These are phyloP conservation scores for Pheosia gnoma DNA, from an alignment of 2,888 invertebrate genomes.

Conservation along the genomic window DNA sequence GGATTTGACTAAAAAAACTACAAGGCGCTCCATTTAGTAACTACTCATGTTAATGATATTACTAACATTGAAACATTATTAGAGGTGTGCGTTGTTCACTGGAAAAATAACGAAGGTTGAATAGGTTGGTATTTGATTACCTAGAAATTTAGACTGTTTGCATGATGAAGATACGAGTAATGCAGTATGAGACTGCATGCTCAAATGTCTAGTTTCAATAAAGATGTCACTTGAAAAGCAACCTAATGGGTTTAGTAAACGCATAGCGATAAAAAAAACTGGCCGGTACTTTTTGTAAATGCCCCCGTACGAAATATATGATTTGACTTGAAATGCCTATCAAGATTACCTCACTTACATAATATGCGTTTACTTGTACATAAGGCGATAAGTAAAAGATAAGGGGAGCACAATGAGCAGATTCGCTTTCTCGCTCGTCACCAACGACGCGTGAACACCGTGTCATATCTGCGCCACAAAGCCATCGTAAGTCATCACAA, in stretches of 20 bases:
- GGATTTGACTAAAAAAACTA: no score
- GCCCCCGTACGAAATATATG: no score
- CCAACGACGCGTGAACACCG: conserved; percentile 50
- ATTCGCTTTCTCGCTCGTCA: conserved; percentile 57
- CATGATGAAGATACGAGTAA: no score
- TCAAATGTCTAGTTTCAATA: no score
- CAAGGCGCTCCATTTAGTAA: no score
- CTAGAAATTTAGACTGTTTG: no score
- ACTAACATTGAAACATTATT: background rate
- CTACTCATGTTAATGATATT: no score
- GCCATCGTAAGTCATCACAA: conserved; percentile 32
- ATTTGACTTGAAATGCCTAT: conserved; percentile 10
- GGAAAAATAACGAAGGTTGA: background rate
- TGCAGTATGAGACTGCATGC: no score
- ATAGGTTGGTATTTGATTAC: background rate
- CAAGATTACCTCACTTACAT: conserved; percentile 25
- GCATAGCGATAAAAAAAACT: no score
- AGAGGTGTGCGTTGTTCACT: background rate
- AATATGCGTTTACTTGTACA: conserved; percentile 28
- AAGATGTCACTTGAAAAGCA: no score
- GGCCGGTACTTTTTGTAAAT: no score
- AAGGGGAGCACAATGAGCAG: conserved; percentile 38
- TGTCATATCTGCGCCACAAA: conserved; percentile 37
- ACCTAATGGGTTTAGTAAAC: no score
- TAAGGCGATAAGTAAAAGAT: conserved; percentile 31